phyloP scores from a whole-genome alignment of 2,888 invertebrate genomes.

The Dioctria linearis region DNA sequence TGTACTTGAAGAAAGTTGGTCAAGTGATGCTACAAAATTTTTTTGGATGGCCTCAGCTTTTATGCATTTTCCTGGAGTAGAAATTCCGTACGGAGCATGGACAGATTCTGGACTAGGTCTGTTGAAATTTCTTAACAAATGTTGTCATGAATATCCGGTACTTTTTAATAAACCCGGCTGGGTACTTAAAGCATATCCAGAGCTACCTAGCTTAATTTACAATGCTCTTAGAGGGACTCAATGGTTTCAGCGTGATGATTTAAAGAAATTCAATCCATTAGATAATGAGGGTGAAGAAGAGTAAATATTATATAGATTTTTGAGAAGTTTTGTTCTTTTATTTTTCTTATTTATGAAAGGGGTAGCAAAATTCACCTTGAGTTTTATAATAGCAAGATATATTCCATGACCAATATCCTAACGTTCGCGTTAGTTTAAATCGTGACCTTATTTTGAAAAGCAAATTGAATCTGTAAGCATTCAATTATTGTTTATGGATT shows the following conservation, averaged over 20 bases:
- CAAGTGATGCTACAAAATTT: slow-evolving; percentile 33
- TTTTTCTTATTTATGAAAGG: too few relatives aligned
- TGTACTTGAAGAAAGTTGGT: slow-evolving; percentile 29
- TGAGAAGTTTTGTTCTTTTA: too few relatives aligned
- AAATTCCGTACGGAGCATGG: slow-evolving; percentile 35
- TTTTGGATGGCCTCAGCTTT: slow-evolving; percentile 42
- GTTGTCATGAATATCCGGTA: slow-evolving; percentile 35
- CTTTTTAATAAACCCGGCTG: slow-evolving; percentile 34
- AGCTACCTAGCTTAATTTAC: slow-evolving; percentile 50
- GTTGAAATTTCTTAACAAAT: slow-evolving; percentile 48
- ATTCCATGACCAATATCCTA: too few relatives aligned
- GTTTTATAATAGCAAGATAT: too few relatives aligned
- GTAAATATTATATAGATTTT: neutral
- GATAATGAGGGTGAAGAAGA: slow-evolving; percentile 3
- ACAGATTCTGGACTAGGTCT: slow-evolving; percentile 42
- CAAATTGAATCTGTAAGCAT: too few relatives aligned
- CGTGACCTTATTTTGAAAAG: too few relatives aligned
- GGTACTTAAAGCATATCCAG: slow-evolving; percentile 36
- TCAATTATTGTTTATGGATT: too few relatives aligned
- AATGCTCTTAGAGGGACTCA: slow-evolving; percentile 44
- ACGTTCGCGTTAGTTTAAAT: too few relatives aligned
- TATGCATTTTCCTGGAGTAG: slow-evolving; percentile 36
- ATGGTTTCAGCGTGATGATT: slow-evolving; percentile 49
- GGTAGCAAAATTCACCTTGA: too few relatives aligned
- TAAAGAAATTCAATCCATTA: slow-evolving; percentile 31